Evolutionary conservation across 1,140 invertebrate genomes (phyloP).

Genomic region (Brachionus koreanus): DNA sequence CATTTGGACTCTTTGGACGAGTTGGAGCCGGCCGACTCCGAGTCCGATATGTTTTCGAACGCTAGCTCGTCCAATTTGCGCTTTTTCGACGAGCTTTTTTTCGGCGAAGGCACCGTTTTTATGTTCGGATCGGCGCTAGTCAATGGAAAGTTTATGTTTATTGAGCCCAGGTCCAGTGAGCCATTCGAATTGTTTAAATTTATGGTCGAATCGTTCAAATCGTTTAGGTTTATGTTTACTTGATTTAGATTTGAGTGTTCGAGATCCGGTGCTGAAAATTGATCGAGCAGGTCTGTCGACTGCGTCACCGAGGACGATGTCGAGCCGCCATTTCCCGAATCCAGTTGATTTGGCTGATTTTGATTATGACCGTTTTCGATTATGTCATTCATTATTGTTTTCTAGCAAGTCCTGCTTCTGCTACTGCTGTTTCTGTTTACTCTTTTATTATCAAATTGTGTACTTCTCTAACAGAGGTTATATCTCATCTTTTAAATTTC

Average conservation of each 20-base stretch:
- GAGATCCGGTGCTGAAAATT: neutral
- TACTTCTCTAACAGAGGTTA: neutral
- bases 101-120: neutral
- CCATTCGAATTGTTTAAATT: constrained; percentile 36
- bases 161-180: neutral
- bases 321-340: neutral
- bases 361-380: neutral
- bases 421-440: too few species aligned
- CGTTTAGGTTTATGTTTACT: neutral
- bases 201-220: constrained; percentile 26
- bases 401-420: too few species aligned
- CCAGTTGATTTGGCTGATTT: neutral
- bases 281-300: neutral
- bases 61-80: neutral
- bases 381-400: constrained; percentile 24
- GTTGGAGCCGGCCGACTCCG: neutral
- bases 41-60: constrained; percentile 24
- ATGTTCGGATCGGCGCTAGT: neutral
- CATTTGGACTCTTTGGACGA: neutral
- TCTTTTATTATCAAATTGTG: too few species aligned
- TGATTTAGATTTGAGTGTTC: neutral
- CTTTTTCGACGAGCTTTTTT: neutral
- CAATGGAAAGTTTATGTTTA: constrained; percentile 1
- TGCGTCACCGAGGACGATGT: neutral
- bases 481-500: neutral